These are phyloP conservation scores for Girardinus metallicus DNA, from an alignment of 2,797 vertebrate genomes.

Conservation along the genomic window DNA sequence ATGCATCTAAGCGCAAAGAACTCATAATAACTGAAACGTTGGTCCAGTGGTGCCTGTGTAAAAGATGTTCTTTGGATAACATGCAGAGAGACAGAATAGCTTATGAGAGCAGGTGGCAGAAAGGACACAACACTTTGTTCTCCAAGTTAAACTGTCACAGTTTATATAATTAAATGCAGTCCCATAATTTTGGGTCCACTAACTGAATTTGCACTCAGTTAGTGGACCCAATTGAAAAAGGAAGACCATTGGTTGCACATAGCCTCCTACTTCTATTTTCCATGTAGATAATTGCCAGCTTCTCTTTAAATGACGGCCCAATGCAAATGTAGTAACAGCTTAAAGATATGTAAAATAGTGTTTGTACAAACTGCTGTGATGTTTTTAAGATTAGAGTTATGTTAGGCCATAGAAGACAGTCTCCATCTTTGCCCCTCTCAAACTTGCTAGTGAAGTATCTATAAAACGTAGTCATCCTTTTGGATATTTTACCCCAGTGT, in stretches of 20 bases:
- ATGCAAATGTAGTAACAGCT: background rate
- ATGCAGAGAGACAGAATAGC: background rate
- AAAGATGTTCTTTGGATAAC: background rate
- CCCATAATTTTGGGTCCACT: background rate
- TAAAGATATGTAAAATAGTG: background rate
- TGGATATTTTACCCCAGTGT: no score
- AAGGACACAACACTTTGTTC: conserved; percentile 2
- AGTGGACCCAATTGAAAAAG: background rate
- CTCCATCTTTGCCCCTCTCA: background rate
- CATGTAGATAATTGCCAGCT: background rate
- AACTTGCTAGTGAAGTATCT: background rate
- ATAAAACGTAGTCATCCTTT: no score
- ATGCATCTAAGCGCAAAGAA: conserved; percentile 3
- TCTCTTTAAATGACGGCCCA: background rate
- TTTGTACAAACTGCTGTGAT: background rate
- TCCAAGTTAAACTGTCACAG: background rate
- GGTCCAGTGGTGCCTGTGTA: background rate
- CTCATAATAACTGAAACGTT: conserved; percentile 6
- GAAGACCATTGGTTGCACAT: background rate
- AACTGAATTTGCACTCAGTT: background rate
- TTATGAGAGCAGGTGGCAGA: conserved; percentile 1
- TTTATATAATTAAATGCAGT: background rate
- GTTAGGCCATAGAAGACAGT: background rate
- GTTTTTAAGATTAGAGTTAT: background rate
- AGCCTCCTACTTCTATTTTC: background rate